phyloP scores from a whole-genome alignment of 2,888 invertebrate species.

The Myopa tessellatipennis region DNA sequence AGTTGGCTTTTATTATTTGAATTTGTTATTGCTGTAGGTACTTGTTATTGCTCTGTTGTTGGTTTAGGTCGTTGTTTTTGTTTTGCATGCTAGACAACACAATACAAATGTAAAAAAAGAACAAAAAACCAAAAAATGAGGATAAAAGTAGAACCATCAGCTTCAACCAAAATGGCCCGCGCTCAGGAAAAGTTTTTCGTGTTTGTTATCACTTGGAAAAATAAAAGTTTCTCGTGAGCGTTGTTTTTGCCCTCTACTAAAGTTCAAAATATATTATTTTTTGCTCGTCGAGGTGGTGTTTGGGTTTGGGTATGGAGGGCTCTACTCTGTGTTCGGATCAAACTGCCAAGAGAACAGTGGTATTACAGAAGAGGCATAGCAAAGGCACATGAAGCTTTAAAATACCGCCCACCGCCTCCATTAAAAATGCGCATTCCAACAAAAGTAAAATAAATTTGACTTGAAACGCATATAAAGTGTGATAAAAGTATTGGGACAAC shows the following conservation, averaged over 20 bases:
- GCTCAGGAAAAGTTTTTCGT: constrained; percentile 23
- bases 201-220: constrained; percentile 35
- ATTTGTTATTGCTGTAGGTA: neutral
- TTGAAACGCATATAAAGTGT: constrained; percentile 27
- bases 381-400: neutral
- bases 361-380: neutral
- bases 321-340: neutral
- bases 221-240: constrained; percentile 46
- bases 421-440: constrained; percentile 25
- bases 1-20: constrained; percentile 26
- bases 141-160: neutral
- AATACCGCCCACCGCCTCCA: neutral
- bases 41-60: neutral
- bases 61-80: constrained; percentile 15
- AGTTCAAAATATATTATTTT: constrained; percentile 23
- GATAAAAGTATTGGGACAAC: constrained; percentile 22
- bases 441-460: constrained; percentile 27
- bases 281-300: neutral
- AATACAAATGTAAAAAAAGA: constrained; percentile 38
- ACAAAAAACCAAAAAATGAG: constrained; percentile 4
- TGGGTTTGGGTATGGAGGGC: neutral
- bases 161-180: constrained; percentile 15
- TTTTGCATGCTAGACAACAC: constrained; percentile 43
- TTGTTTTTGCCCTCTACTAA: constrained; percentile 39
- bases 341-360: constrained; percentile 14